Conservation (phyloP, 2,113 vertebrate genomes). For the Sula dactylatra region DNA sequence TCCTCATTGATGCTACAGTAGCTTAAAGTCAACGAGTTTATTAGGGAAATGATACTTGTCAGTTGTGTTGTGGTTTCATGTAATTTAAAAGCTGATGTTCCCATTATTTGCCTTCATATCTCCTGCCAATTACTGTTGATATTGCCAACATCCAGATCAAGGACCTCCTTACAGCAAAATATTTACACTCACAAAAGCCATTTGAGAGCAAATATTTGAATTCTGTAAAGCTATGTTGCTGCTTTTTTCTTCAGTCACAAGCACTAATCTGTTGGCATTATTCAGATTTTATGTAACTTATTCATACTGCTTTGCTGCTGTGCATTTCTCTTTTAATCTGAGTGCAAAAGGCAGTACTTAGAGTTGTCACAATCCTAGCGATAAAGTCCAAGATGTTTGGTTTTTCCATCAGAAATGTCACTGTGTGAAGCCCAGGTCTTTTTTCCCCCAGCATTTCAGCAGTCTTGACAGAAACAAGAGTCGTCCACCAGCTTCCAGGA, state of each 20-base stretch:
- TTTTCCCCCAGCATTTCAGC: background rate
- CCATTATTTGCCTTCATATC: background rate
- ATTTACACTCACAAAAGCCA: background rate
- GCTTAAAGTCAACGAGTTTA: background rate
- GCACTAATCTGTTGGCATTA: background rate
- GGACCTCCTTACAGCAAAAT: constrained; percentile 32
- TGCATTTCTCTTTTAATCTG: background rate
- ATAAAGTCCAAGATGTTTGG: background rate
- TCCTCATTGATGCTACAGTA: background rate
- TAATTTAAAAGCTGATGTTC: constrained; percentile 18
- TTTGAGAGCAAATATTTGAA: constrained; percentile 10
- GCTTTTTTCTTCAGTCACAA: background rate
- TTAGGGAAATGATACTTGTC: background rate
- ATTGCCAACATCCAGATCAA: constrained; percentile 36
- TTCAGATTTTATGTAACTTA: background rate
- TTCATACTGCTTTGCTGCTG: background rate
- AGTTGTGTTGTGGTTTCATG: background rate
- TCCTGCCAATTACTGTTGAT: constrained; percentile 47
- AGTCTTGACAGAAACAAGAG: background rate
- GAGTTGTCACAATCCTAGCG: background rate
- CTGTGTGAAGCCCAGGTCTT: background rate
- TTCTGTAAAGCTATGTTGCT: background rate
- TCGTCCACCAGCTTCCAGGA: background rate
- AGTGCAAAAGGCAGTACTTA: background rate
- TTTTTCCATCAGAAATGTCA: background rate